Conservation (phyloP, 2,888 invertebrate genomes). For the Argyresthia goedartella region DNA sequence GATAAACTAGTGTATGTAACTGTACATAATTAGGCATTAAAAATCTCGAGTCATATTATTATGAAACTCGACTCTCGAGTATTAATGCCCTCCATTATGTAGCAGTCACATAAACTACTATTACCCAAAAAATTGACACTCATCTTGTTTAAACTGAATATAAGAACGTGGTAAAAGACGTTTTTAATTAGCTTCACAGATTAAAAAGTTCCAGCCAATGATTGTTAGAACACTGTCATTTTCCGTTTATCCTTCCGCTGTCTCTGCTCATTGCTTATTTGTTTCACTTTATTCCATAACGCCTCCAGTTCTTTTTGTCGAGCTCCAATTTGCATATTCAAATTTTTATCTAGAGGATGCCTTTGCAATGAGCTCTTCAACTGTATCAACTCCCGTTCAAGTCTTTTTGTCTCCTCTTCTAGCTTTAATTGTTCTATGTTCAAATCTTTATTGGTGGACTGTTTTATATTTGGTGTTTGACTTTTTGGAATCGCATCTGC, state of each 20-base stretch:
- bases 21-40: too few relatives aligned
- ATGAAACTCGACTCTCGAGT: too few relatives aligned
- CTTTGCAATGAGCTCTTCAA: conserved; percentile 75
- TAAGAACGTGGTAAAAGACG: conserved; percentile 12
- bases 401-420: conserved; percentile 76
- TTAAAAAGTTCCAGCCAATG: not conserved
- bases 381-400: conserved; percentile 76
- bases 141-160: too few relatives aligned
- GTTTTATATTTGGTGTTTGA: conserved; percentile 36
- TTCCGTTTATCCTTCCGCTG: conserved; percentile 81
- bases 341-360: conserved; percentile 73
- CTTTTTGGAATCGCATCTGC: conserved; percentile 6
- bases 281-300: conserved; percentile 72
- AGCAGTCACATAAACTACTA: too few relatives aligned
- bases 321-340: conserved; percentile 71
- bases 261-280: conserved; percentile 77
- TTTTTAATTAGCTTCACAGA: not conserved
- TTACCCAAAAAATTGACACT: too few relatives aligned
- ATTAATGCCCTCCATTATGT: too few relatives aligned
- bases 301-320: conserved; percentile 73
- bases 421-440: conserved; percentile 82
- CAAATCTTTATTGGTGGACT: conserved; percentile 74
- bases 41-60: too few relatives aligned
- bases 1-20: too few relatives aligned
- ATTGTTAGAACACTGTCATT: conserved; percentile 77